Base-by-base conservation (phyloP, 92 coral and sea anemone species). In the Porites divaricata region DNA sequence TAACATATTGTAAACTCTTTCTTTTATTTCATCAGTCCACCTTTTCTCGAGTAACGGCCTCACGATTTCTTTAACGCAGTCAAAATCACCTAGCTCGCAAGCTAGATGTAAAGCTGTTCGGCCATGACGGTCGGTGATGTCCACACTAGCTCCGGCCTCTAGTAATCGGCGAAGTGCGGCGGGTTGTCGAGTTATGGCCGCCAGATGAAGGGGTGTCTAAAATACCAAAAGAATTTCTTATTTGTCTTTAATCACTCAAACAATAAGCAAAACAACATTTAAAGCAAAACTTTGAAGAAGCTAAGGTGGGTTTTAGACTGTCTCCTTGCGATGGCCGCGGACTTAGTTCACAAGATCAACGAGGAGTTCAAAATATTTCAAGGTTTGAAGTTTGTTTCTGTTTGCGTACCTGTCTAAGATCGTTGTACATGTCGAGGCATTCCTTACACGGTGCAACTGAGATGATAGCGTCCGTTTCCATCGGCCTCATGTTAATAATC, bases 31-130 rank as follows among this genome's bases (percentile, higher is more conserved):
- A 1, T 82, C 89, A 75, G 72, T 88, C 87, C 77, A 87, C 26
- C 91, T 75, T 50, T 89, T 89, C 71, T 94, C 91, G 16, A 72
- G 56, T 16, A 88, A 67, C 9, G 91, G 96, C 70, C 93, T 87
- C 19, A 85, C 80, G 16, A 95, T 87, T 75, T 91, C 95, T 58
- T 79, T 74, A 2, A 94, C 83, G 54, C 89, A 88, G 25, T 79
- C 88, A 26, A 89, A 61, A 70, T 92, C 96, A 15, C 98, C 98
- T 15, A 86, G 62, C 67, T 96, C 96, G 70, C 96, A 90, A 6
- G 99, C 99, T 41, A 96, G 89, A 79, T 96, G 99, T 22, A 96
- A 85, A 20, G 98, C 91, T 4, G 96, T 96, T 85, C 93, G 92
- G 12, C 99, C 99, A 80, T 90, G 81, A 26, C 99, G 93, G 72